Conservation (phyloP, 2,113 vertebrate genomes). For the Euleptes europaea region DNA sequence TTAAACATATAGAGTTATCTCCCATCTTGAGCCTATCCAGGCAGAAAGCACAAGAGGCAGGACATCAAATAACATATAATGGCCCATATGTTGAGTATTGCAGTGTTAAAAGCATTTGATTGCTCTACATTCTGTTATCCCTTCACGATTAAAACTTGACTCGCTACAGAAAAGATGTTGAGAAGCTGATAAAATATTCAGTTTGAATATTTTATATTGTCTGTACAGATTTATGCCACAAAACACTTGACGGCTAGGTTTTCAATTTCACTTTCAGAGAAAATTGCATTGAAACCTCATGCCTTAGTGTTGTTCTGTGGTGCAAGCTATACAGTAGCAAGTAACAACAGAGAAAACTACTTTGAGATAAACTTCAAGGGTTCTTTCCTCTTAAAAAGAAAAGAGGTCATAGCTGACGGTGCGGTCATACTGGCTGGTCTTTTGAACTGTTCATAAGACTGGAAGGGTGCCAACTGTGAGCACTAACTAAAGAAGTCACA, state of each 20-base stretch:
- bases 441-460: conserved; percentile 69
- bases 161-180: too few relatives aligned
- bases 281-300: neutral
- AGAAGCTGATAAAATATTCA: too few relatives aligned
- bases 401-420: conserved; percentile 76
- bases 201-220: too few relatives aligned
- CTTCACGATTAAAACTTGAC: too few relatives aligned
- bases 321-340: conserved; percentile 45
- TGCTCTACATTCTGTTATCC: too few relatives aligned
- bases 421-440: conserved; percentile 73
- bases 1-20: neutral
- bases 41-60: too few relatives aligned
- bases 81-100: too few relatives aligned
- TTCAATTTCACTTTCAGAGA: conserved; percentile 35
- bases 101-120: too few relatives aligned
- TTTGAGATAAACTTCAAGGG: conserved; percentile 75
- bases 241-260: neutral
- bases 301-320: conserved; percentile 12
- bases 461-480: conserved; percentile 68
- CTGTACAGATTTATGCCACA: too few relatives aligned
- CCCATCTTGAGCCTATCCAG: too few relatives aligned
- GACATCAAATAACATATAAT: neutral
- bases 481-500: conserved; percentile 49
- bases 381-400: conserved; percentile 73
- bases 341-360: conserved; percentile 38